These are phyloP conservation scores for Aphelinus atriplicis DNA, from an alignment of 1,140 invertebrate species.

Conservation along the genomic window DNA sequence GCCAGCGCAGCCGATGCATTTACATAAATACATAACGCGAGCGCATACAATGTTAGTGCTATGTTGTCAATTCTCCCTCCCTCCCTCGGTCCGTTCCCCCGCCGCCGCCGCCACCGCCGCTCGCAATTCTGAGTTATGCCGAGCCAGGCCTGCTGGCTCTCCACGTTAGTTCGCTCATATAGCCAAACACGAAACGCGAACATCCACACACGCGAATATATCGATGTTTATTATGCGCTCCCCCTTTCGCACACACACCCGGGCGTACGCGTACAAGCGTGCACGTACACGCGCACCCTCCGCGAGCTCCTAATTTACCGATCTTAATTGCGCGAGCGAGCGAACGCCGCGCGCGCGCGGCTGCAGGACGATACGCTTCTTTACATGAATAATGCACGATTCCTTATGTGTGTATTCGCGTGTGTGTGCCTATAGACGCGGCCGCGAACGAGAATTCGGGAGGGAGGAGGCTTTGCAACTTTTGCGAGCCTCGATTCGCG, in stretches of 20 bases:
- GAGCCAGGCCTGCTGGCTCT: conserved; percentile 34
- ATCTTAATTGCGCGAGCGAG: conserved; percentile 32
- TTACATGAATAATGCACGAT: too few relatives aligned
- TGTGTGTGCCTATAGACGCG: too few relatives aligned
- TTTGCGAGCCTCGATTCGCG: too few relatives aligned
- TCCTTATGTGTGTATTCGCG: too few relatives aligned
- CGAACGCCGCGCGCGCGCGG: neutral
- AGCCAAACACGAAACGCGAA: conserved; percentile 30
- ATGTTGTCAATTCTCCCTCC: conserved; percentile 65
- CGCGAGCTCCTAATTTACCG: conserved; percentile 32
- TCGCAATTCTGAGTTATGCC: conserved; percentile 67
- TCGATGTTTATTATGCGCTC: conserved; percentile 39
- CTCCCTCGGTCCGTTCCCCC: neutral
- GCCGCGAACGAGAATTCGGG: too few relatives aligned
- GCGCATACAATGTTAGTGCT: conserved; percentile 66
- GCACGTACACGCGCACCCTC: conserved; percentile 16
- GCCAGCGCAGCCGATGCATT: conserved; percentile 58
- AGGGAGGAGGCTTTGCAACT: too few relatives aligned
- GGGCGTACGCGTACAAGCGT: neutral
- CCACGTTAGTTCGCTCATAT: conserved; percentile 18
- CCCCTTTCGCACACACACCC: neutral
- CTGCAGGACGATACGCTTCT: too few relatives aligned
- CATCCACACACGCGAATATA: conserved; percentile 33
- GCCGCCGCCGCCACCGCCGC: neutral
- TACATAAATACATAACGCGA: conserved; percentile 68